These are phyloP conservation scores for Synaphobranchus kaupii DNA, from an alignment of 2,797 vertebrate species.

Conservation along the genomic window DNA sequence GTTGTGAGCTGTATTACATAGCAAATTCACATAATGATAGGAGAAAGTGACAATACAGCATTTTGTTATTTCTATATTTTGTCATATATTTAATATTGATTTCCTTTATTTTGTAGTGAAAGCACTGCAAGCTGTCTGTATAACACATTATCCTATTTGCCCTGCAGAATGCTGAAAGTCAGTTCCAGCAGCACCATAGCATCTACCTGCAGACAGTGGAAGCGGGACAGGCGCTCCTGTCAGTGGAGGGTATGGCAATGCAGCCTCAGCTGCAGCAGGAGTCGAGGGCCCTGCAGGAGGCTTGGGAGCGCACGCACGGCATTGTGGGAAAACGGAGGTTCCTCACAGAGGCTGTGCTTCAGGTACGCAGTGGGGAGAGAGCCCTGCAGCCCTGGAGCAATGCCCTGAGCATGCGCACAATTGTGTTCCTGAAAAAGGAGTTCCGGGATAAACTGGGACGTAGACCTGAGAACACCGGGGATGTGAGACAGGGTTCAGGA, in stretches of 20 bases:
- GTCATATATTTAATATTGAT: not conserved
- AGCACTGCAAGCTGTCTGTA: not conserved
- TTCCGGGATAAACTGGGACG: not conserved
- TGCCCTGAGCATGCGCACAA: too few species aligned
- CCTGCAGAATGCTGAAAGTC: slow-evolving; percentile 70
- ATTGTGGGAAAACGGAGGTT: slow-evolving; percentile 63
- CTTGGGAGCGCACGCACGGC: slow-evolving; percentile 69
- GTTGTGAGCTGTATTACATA: too few species aligned
- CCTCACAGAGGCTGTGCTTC: slow-evolving; percentile 56
- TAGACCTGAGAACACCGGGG: not conserved
- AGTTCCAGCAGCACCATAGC: slow-evolving; percentile 63
- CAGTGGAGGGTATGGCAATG: slow-evolving; percentile 44
- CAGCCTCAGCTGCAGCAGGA: slow-evolving; percentile 65
- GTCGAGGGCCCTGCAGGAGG: slow-evolving; percentile 68
- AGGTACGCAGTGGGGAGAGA: slow-evolving; percentile 68
- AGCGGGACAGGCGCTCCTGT: slow-evolving; percentile 66
- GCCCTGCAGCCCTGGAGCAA: too few species aligned
- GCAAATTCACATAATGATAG: too few species aligned
- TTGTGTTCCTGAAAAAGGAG: not conserved
- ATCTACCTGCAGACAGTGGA: slow-evolving; percentile 69
- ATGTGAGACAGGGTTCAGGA: not conserved
- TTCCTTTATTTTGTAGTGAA: not conserved
- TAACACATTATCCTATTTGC: not conserved
- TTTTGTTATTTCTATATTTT: not conserved
- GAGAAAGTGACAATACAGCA: too few species aligned